A percentile compares a stretch with the other conserved stretches of the same genome.
Conservation (phyloP, 1,140 invertebrate species). For the Pogonomyrmex barbatus region DNA sequence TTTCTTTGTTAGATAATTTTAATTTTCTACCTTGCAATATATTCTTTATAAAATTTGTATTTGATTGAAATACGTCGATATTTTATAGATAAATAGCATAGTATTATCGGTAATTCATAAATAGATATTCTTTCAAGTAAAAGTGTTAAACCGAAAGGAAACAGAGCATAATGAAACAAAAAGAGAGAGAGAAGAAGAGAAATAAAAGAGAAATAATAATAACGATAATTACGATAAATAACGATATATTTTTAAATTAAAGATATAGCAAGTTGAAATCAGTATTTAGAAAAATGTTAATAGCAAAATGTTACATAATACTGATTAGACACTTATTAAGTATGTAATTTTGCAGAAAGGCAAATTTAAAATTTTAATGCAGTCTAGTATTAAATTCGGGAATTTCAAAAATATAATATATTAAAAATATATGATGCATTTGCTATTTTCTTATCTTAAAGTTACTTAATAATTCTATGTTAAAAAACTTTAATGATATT, state of each 20-base stretch:
- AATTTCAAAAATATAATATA: background rate
- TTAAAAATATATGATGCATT: background rate
- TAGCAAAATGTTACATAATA: background rate
- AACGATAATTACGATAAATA: background rate
- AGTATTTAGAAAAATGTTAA: constrained; percentile 12
- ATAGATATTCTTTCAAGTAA: background rate
- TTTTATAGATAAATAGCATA: background rate
- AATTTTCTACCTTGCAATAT: background rate
- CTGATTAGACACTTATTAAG: background rate
- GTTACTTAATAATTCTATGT: background rate
- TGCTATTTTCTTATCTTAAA: background rate
- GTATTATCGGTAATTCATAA: background rate
- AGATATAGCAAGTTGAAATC: background rate
- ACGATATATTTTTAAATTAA: background rate
- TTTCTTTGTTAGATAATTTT: background rate
- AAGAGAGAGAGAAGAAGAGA: background rate
- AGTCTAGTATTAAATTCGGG: background rate
- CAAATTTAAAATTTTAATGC: background rate
- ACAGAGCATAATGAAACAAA: background rate
- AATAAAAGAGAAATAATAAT: background rate
- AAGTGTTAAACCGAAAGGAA: background rate
- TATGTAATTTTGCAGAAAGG: background rate
- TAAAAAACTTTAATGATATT: background rate
- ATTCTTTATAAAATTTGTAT: background rate
- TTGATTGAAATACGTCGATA: background rate